Conservation (phyloP, 2,797 vertebrate genomes). For the Yasuhikotakia modesta region DNA sequence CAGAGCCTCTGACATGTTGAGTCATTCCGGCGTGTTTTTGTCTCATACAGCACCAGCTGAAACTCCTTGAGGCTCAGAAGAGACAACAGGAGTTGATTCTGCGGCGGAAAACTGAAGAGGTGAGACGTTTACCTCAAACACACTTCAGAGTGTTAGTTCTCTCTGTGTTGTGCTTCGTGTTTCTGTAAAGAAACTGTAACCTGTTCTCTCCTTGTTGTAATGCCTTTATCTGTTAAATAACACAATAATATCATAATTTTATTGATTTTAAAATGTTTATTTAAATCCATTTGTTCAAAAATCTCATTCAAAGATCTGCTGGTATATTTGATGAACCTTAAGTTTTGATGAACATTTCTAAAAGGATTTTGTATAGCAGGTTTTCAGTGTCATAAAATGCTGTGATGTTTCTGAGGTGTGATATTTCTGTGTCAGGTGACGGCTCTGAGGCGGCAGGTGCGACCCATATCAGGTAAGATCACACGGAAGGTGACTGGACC, state of each 20-base stretch:
- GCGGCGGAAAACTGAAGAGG: slow-evolving; percentile 95
- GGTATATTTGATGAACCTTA: too few species aligned
- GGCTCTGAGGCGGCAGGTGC: slow-evolving; percentile 88
- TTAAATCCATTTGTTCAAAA: too few species aligned
- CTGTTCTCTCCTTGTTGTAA: too few species aligned
- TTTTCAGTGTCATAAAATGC: background rate
- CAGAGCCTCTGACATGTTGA: background rate
- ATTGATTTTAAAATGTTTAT: too few species aligned
- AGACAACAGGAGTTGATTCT: slow-evolving; percentile 95
- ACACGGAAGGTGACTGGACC: slow-evolving; percentile 81
- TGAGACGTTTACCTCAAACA: slow-evolving; percentile 60
- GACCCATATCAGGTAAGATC: slow-evolving; percentile 91
- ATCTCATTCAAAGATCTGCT: too few species aligned
- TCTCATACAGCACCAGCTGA: slow-evolving; percentile 87
- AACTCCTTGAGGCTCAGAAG: slow-evolving; percentile 92
- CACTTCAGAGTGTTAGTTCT: background rate
- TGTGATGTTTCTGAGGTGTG: background rate
- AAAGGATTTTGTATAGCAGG: too few species aligned
- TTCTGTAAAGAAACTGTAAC: background rate
- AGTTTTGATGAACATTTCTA: too few species aligned
- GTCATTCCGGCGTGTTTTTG: background rate
- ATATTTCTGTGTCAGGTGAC: slow-evolving; percentile 81
- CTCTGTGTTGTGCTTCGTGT: background rate
- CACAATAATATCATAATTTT: too few species aligned
- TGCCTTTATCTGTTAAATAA: too few species aligned